Percentiles rank a stretch among this genome's conserved stretches.
Evolutionary conservation across 2,797 vertebrate genomes (phyloP).

Genomic region (Neomorphus geoffroyi): DNA sequence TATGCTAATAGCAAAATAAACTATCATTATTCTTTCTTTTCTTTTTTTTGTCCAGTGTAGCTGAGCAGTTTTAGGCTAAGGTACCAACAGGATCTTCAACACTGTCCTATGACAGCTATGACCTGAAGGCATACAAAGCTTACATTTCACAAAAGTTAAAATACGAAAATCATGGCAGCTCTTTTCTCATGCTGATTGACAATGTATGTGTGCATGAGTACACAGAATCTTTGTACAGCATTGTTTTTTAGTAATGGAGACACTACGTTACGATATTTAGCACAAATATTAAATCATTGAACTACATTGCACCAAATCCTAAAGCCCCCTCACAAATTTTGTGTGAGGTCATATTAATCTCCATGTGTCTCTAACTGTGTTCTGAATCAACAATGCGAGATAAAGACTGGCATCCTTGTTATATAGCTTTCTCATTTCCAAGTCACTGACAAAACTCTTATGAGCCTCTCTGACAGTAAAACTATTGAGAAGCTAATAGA

Average conservation of each 20-base stretch:
- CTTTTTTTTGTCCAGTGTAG: not conserved
- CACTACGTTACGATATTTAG: not conserved
- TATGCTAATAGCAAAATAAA: not conserved
- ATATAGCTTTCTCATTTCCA: not conserved
- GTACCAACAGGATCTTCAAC: not conserved
- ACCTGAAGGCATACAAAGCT: not conserved
- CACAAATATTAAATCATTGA: not conserved
- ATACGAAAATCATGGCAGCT: not conserved
- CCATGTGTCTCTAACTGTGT: not conserved
- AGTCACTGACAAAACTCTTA: not conserved
- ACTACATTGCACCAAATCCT: not conserved
- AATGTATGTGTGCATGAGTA: fast-evolving
- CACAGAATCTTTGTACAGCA: not conserved
- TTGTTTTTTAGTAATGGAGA: not conserved
- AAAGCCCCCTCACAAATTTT: not conserved
- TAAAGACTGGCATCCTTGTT: not conserved
- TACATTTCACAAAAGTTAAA: not conserved
- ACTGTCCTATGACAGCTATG: not conserved
- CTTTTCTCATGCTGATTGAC: not conserved
- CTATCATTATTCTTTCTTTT: not conserved
- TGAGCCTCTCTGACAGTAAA: not conserved
- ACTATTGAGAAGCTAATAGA: not conserved
- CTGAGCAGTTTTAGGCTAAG: not conserved
- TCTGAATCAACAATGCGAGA: not conserved
- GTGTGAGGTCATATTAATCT: not conserved